Percentiles rank a stretch among this genome's conserved stretches.
Evolutionary conservation across 2,113 vertebrate genomes (phyloP).

Genomic region (Genyomyrus donnyi): DNA sequence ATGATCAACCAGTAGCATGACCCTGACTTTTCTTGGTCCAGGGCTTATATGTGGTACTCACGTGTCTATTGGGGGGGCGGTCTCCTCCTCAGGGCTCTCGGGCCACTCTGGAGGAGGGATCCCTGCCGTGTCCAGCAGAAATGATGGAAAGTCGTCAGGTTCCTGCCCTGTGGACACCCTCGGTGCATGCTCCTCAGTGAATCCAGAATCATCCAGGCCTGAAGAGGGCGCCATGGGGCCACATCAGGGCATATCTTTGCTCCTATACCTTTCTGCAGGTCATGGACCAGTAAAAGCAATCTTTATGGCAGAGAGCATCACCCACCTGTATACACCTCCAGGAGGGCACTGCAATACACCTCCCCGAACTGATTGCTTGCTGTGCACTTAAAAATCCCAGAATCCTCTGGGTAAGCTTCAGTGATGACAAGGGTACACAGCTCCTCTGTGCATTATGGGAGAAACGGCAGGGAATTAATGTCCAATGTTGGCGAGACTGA

Average conservation of each 20-base stretch:
- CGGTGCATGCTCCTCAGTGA: conserved; percentile 37
- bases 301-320: not conserved
- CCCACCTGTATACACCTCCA: conserved; percentile 73
- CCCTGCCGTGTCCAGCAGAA: conserved; percentile 35
- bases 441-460: conserved; percentile 63
- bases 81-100: conserved; percentile 42
- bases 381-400: conserved; percentile 77
- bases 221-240: not conserved
- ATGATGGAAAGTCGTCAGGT: conserved; percentile 35
- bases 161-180: conserved; percentile 7
- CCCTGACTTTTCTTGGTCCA: not conserved
- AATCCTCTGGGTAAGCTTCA: conserved; percentile 80
- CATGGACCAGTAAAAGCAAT: not conserved
- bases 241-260: not conserved
- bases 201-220: conserved; percentile 56
- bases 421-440: conserved; percentile 81
- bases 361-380: conserved; percentile 71
- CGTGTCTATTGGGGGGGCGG: conserved; percentile 29
- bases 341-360: conserved; percentile 61
- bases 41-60: conserved; percentile 34
- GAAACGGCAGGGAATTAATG: not conserved
- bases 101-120: conserved; percentile 57
- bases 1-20: not conserved
- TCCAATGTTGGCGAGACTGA: not conserved
- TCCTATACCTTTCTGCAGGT: not conserved